A percentile compares a stretch with the other conserved stretches of the same genome.
phyloP scores from a whole-genome alignment of 2,113 vertebrate species.

The Ivindomyrus marchei region DNA sequence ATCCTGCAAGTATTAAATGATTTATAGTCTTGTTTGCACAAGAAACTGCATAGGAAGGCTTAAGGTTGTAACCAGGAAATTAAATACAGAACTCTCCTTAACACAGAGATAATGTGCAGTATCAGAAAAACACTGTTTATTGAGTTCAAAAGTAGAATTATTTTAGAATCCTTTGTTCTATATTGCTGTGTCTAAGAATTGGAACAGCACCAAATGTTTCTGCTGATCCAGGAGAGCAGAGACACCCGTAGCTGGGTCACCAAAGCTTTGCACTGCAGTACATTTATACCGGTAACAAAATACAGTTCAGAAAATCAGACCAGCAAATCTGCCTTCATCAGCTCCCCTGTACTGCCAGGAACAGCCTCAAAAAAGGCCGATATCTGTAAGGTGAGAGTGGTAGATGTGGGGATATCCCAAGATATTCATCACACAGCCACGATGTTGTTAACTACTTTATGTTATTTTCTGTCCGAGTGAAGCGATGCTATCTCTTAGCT shows the following conservation, averaged over 20 bases:
- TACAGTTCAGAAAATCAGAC: background rate
- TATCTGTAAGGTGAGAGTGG: background rate
- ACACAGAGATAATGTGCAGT: background rate
- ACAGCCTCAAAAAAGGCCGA: background rate
- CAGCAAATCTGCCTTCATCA: background rate
- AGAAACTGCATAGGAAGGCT: background rate
- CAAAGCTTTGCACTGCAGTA: background rate
- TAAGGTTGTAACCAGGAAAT: background rate
- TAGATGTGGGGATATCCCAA: background rate
- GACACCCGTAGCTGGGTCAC: background rate
- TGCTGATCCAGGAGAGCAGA: background rate
- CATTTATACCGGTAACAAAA: background rate
- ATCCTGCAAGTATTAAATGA: background rate
- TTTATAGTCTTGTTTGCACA: background rate
- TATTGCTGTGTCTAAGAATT: background rate
- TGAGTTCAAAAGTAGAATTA: background rate
- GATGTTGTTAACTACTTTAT: background rate
- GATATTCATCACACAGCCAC: background rate
- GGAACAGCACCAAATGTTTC: background rate
- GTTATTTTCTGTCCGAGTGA: constrained; percentile 2
- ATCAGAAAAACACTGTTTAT: background rate
- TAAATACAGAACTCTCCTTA: background rate
- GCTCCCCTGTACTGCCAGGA: background rate
- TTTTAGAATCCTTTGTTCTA: background rate
- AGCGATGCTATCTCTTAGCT: background rate